These are phyloP conservation scores for Cettia cetti DNA, from an alignment of 2,113 vertebrate genomes.

Conservation along the genomic window DNA sequence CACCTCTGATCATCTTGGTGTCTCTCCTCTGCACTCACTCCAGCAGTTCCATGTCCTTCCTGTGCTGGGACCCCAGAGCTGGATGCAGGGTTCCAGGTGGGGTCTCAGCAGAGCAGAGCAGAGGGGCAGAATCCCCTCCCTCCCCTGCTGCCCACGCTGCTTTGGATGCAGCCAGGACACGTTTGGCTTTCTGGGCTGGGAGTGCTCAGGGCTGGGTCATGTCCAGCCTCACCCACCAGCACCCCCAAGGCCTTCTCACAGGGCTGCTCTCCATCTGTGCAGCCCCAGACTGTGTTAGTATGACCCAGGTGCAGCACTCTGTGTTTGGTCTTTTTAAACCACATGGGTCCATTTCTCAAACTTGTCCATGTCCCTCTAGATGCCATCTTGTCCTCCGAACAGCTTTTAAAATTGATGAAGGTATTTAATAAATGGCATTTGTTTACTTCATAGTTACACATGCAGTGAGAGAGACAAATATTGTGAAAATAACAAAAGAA, in stretches of 20 bases:
- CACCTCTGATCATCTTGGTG: neutral
- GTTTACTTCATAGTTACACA: neutral
- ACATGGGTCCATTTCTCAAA: neutral
- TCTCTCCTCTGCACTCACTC: accelerated
- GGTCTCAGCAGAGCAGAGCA: neutral
- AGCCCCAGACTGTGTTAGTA: neutral
- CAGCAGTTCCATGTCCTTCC: accelerated
- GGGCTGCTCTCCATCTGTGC: neutral
- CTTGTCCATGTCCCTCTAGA: neutral
- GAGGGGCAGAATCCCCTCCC: neutral
- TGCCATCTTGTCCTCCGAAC: neutral
- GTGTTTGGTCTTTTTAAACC: neutral
- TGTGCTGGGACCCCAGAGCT: neutral
- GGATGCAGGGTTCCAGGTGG: neutral
- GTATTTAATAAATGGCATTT: neutral
- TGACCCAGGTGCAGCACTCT: accelerated
- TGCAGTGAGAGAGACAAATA: neutral
- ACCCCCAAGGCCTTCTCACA: neutral
- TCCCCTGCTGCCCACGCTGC: neutral
- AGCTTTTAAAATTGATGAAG: neutral
- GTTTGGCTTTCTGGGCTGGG: neutral
- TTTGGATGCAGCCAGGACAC: neutral
- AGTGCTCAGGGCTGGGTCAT: neutral
- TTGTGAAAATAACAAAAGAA: neutral
- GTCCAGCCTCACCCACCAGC: neutral